A percentile compares a stretch with the other conserved stretches of the same genome.
These are phyloP conservation scores for Masticophis lateralis DNA, from an alignment of 2,797 vertebrate genomes.

Conservation along the genomic window DNA sequence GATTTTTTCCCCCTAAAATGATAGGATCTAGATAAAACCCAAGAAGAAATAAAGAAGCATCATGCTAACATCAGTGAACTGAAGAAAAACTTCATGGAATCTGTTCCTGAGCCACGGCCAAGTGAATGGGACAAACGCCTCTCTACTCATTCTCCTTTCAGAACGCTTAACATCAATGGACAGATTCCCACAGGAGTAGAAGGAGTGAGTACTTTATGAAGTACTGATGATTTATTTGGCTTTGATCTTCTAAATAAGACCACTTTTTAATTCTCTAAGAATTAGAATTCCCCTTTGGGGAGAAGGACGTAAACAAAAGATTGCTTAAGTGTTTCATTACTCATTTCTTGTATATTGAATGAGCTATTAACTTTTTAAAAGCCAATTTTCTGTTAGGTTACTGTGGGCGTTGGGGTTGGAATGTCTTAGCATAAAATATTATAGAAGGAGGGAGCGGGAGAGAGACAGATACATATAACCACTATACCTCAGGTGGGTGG, in stretches of 20 bases:
- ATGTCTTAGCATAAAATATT: background rate
- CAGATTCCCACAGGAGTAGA: conserved; percentile 85
- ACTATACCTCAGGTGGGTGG: background rate
- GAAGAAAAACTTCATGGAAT: conserved; percentile 98
- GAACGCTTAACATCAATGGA: conserved; percentile 87
- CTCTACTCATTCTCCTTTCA: conserved; percentile 92
- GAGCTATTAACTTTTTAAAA: background rate
- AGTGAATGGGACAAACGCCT: conserved; percentile 98
- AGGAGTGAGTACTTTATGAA: conserved; percentile 79
- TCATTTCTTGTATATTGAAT: background rate
- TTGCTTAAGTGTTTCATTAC: background rate
- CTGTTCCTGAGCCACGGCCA: conserved; percentile 85
- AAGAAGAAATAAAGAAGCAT: conserved; percentile 93
- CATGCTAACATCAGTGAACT: conserved; percentile 96
- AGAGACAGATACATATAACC: background rate
- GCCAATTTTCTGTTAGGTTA: background rate
- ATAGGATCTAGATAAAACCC: conserved; percentile 93
- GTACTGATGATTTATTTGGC: background rate
- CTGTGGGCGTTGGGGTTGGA: background rate
- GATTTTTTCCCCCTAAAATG: conserved; percentile 50
- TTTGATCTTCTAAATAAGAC: background rate
- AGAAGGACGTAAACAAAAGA: background rate
- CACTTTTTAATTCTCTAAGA: background rate
- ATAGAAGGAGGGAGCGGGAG: background rate
- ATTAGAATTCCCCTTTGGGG: background rate